Evolutionary conservation across 2,888 invertebrate species (phyloP).

Genomic region (Keiferia lycopersicella): DNA sequence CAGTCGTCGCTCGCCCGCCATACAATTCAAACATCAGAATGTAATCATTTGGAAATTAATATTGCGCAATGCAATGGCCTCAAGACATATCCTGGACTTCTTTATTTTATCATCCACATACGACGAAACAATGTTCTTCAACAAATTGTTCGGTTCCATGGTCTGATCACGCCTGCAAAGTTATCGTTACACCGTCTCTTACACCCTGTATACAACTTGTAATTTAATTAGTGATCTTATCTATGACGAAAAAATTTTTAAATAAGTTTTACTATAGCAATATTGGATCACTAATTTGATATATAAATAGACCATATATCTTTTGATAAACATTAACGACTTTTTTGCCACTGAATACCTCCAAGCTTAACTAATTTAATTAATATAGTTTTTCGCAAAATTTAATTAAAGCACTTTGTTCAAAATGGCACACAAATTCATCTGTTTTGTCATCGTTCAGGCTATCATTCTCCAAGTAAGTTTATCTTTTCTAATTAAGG

Average conservation of each 20-base stretch:
- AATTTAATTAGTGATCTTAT: neutral
- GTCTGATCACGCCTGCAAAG: no score
- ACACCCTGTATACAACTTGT: no score
- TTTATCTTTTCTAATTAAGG: neutral
- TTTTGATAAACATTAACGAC: neutral
- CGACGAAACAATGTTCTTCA: no score
- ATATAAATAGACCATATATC: neutral
- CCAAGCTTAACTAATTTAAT: neutral
- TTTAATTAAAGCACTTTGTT: neutral
- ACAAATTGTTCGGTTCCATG: no score
- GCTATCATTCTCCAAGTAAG: conserved; percentile 19
- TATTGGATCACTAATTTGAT: neutral
- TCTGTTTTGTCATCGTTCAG: conserved; percentile 7
- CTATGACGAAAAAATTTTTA: neutral
- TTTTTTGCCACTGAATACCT: neutral
- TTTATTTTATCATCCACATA: no score
- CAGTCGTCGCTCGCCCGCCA: no score
- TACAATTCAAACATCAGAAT: no score
- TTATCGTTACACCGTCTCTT: no score
- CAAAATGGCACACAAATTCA: conserved; percentile 16
- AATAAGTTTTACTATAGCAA: no score
- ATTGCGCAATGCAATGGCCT: no score
- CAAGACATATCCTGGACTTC: no score
- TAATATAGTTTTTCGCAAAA: neutral
- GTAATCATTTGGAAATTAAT: no score